Evolutionary conservation across 2,797 vertebrate species (phyloP).

Genomic region (Hypotaenidia okinawae): DNA sequence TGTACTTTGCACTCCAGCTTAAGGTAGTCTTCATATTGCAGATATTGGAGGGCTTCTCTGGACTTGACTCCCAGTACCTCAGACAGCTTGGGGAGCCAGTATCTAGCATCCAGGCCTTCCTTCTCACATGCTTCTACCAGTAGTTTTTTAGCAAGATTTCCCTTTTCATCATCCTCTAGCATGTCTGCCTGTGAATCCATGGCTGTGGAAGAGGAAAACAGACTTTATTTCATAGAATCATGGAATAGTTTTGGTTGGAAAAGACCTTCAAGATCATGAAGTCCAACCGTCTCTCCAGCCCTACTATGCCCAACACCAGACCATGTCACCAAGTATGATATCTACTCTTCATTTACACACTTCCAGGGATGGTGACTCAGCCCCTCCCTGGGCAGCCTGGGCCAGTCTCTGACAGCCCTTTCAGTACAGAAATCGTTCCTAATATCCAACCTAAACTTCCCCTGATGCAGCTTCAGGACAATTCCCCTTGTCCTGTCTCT

Average conservation of each 20-base stretch:
- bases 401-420: no score
- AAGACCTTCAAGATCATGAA: not conserved
- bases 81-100: conserved; percentile 38
- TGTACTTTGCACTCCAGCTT: conserved; percentile 1
- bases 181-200: not conserved
- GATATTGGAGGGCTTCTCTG: conserved; percentile 27
- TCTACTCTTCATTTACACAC: no score
- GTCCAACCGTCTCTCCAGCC: no score
- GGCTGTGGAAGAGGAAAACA: not conserved
- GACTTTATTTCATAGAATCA: not conserved
- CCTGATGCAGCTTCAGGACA: no score
- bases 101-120: not conserved
- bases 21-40: conserved; percentile 30
- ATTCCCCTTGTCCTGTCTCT: no score
- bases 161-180: not conserved
- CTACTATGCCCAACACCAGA: no score
- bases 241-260: no score
- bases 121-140: conserved; percentile 5
- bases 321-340: no score
- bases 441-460: no score
- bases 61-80: conserved; percentile 32
- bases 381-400: no score
- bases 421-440: no score
- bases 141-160: not conserved
- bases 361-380: no score